phyloP scores from a whole-genome alignment of 64 coral and sea anemone genomes.

The Actinia equina region DNA sequence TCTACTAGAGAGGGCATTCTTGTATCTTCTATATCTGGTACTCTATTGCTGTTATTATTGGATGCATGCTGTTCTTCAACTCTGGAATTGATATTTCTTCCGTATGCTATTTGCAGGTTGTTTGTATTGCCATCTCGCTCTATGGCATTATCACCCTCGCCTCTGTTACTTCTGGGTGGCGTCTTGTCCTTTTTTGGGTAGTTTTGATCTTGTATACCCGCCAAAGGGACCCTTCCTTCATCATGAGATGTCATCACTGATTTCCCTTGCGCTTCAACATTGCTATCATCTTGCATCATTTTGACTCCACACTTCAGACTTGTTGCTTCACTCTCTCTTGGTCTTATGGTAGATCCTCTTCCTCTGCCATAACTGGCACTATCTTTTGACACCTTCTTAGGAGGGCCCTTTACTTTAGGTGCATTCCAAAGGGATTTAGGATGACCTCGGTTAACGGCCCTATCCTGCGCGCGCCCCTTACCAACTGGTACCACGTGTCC shows the following conservation, averaged over 20 bases:
- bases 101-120: not conserved
- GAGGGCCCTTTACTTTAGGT: not conserved
- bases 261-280: not conserved
- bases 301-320: not conserved
- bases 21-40: too few relatives aligned
- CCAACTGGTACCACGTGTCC: not conserved
- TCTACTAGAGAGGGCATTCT: not conserved
- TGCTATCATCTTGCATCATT: not conserved
- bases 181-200: not conserved
- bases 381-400: not conserved
- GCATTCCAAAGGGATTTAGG: not conserved
- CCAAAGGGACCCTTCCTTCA: not conserved
- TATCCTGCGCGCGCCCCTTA: not conserved
- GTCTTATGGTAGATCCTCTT: not conserved
- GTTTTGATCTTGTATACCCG: not conserved
- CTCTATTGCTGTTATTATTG: not conserved
- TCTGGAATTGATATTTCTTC: not conserved
- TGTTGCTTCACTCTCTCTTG: not conserved
- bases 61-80: not conserved
- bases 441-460: not conserved
- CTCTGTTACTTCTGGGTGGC: not conserved
- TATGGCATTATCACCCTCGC: not conserved
- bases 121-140: not conserved
- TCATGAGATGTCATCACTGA: not conserved
- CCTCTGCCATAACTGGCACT: not conserved